Percentiles rank a stretch among this genome's conserved stretches.
Conservation (phyloP, 2,113 vertebrate species). For the Semicossyphus pulcher region DNA sequence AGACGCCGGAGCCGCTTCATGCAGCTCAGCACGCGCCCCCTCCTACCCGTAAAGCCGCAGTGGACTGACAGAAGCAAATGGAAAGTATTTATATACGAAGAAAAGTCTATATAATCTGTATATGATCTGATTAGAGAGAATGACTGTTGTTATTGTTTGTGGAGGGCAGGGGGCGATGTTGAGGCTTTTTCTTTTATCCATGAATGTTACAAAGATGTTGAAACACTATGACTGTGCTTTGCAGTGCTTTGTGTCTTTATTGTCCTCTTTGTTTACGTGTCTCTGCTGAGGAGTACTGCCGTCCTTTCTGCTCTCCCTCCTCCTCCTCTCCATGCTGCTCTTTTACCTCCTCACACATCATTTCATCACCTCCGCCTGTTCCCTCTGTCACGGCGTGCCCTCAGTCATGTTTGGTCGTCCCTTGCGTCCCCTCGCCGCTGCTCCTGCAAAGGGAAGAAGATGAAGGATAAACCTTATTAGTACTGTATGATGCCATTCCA, state of each 20-base stretch:
- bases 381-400: not conserved
- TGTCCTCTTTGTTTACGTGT: conserved; percentile 25
- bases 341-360: conserved; percentile 9
- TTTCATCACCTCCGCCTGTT: not conserved
- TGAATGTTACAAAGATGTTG: conserved; percentile 13
- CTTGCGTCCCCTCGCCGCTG: not conserved
- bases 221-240: conserved; percentile 27
- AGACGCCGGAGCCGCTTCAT: conserved; percentile 41
- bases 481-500: conserved; percentile 53
- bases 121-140: not conserved
- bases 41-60: conserved; percentile 60
- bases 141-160: conserved; percentile 27
- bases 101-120: not conserved
- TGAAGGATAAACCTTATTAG: conserved; percentile 23
- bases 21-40: not conserved
- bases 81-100: conserved; percentile 31
- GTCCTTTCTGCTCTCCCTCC: not conserved
- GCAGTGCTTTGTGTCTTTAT: conserved; percentile 23
- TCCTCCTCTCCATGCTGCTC: conserved; percentile 34
- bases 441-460: conserved; percentile 33
- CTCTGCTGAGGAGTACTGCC: not conserved
- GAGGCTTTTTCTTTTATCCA: conserved; percentile 20
- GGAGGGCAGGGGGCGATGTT: conserved; percentile 42
- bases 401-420: not conserved
- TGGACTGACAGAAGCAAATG: not conserved